Conservation (phyloP, 2,113 vertebrate species). For the Steatornis caripensis region DNA sequence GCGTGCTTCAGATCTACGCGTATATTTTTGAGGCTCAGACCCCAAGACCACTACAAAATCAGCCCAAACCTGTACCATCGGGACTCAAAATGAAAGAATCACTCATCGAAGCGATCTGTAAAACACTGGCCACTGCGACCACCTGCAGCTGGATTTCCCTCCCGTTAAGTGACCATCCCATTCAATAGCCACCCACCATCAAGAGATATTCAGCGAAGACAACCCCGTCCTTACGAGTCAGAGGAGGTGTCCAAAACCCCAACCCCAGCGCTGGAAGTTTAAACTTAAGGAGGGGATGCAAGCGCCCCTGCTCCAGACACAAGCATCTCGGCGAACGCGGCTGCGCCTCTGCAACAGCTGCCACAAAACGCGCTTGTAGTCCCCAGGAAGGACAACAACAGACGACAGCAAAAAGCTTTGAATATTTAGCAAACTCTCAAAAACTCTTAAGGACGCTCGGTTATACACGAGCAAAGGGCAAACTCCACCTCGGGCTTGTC, state of each 20-base stretch:
- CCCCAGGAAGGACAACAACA: not conserved
- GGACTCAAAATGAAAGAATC: not conserved
- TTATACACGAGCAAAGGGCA: not conserved
- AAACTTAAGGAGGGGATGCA: not conserved
- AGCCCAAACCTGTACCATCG: not conserved
- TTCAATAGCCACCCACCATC: not conserved
- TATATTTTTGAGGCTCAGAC: not conserved
- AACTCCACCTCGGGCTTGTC: not conserved
- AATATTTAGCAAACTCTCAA: not conserved
- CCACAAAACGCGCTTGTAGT: rapidly evolving
- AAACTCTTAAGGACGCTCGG: not conserved
- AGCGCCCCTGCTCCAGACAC: not conserved
- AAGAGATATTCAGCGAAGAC: not conserved
- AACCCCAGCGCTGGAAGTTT: not conserved
- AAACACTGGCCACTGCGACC: not conserved
- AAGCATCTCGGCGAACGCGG: rapidly evolving
- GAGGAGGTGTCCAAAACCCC: not conserved
- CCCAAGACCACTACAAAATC: not conserved
- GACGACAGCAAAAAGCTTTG: not conserved
- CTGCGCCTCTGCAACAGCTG: not conserved
- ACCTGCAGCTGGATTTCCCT: not conserved
- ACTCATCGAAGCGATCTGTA: not conserved
- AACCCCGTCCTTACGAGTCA: not conserved
- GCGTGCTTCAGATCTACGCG: not conserved
- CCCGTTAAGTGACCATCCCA: not conserved